phyloP scores from a whole-genome alignment of 2,888 invertebrate species.

The Orthonevra nobilis region DNA sequence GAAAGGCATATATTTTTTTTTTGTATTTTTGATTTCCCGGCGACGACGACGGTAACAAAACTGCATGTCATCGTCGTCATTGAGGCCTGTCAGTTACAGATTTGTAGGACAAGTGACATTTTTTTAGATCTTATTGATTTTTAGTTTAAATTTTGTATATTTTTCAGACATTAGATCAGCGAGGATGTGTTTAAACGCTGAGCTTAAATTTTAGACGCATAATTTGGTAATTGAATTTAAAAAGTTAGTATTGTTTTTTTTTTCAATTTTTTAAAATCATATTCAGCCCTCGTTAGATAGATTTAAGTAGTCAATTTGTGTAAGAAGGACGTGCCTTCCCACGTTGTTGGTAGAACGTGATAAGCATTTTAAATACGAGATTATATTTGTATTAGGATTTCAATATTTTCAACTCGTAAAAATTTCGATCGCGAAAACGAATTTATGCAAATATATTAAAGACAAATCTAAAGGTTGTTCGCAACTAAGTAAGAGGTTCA shows the following conservation, averaged over 20 bases:
- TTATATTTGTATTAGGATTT: slow-evolving; percentile 68
- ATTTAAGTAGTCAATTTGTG: slow-evolving; percentile 29
- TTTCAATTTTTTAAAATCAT: slow-evolving; percentile 39
- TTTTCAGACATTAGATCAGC: slow-evolving; percentile 15
- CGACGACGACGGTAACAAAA: slow-evolving; percentile 67
- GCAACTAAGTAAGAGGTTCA: too few relatives aligned
- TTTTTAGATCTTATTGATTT: slow-evolving; percentile 66
- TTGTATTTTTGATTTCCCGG: slow-evolving; percentile 7
- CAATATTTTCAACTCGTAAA: slow-evolving; percentile 62
- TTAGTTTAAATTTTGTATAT: neutral
- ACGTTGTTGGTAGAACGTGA: slow-evolving; percentile 51
- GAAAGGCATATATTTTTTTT: slow-evolving; percentile 24
- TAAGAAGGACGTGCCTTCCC: slow-evolving; percentile 46
- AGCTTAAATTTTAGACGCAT: too few relatives aligned
- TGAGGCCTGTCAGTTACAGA: slow-evolving; percentile 69
- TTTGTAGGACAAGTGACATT: slow-evolving; percentile 67
- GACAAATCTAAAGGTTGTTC: too few relatives aligned
- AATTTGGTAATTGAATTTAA: slow-evolving; percentile 13
- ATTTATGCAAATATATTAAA: too few relatives aligned
- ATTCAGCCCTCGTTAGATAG: slow-evolving; percentile 23
- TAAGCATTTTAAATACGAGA: slow-evolving; percentile 49
- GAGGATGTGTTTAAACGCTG: slow-evolving; percentile 24
- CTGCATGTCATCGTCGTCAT: slow-evolving; percentile 69
- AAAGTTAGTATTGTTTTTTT: slow-evolving; percentile 4
- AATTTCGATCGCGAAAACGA: slow-evolving; percentile 62